Base-by-base conservation (phyloP, 1,140 invertebrate genomes). In the Formica exsecta region DNA sequence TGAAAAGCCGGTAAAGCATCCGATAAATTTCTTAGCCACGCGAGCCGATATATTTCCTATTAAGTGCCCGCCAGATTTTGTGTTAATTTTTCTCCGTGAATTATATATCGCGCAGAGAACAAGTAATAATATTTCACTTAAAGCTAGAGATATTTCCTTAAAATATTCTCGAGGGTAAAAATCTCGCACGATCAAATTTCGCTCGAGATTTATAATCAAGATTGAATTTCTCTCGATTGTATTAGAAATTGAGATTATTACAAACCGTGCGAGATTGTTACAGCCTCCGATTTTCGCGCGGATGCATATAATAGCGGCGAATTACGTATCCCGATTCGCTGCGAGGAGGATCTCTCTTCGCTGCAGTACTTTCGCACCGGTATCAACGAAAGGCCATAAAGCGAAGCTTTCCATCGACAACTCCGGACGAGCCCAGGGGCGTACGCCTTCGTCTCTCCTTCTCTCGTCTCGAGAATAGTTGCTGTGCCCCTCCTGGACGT, bases 391-490 rank as follows among this genome's bases (percentile, higher is more conserved):
- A 86, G 61, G 77, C 77, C 32, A 71, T 90, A 90, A 90, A 90
- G 73, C 76, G 59, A 84, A 75, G 84, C 73, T 86, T 91, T 84
- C 83, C 77, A 86, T 88, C 89, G 89, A 86, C 83, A 88, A 90
- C 71, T 88, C 77, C 32, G 83, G 81, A 83, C 80, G 80, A 86
- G 77, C 61, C 64, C 80, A 89, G 81, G 62, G 38, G 36, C 65
- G 79, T 79, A 44, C 22, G 51, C 62, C 36, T 57, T 51, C 66
- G 32, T 71, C 75, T 84, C 48, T 59, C 48, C 48, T 51, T 51
- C 16, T 80, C 48, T 22, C 32, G 62, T 16, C 7, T 70, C 77
- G 77, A 57, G 65, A 70, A 70, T 70, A 57, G n/a, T 48, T 48
- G 64, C 48, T 70, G 65, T 57, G 66, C 64, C 36, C 77, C 65